Evolutionary conservation across 2,888 invertebrate genomes (phyloP), one percentile per base, ranked within the genome.

Genomic region (Stenodema calcarata): DNA sequence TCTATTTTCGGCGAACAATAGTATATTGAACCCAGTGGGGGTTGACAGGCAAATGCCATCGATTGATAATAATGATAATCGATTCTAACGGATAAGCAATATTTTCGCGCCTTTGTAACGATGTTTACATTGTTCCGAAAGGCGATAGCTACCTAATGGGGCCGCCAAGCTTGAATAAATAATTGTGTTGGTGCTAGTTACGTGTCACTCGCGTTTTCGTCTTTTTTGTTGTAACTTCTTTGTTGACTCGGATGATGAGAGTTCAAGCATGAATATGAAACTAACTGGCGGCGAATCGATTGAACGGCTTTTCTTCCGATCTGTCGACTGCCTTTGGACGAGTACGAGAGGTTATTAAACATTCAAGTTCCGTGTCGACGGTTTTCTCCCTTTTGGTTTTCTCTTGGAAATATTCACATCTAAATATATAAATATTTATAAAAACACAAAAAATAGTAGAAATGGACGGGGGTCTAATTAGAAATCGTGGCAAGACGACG

Each of bases 221-320:
- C 12, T 27, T 42, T 41, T 78, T 27, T 44, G 44, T 3, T 14
- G 47, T 44, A 78, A 78, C 44, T 44, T 78, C 73, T 44, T 78
- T 78, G 78, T 78, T 78, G 78, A 78, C 78, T 44, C 41, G 44
- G 23, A 44, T 78, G 41, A 78, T 75, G 23, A n/a, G 78, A 44
- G 78, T 78, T 44, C 47, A 27, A 78, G 78, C 78, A 42, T 78
- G 78, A 78, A 78, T 78, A 78, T 44, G 44, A 14, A 78, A 78
- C 27, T 27, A n/a, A n/a, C 41, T 4, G 44, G 18, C 42, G 16
- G 41, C 11, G 12, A n/a, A 78, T 78, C 78, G 47, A 78, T 78
- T 9, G 42, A 44, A 78, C 44, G 1, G 78, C 44, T 44, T 78
- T 27, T 42, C 47, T 42, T 44, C 23, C 44, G 16, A 16, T 12